Conservation (phyloP, 2,113 vertebrate species). For the Sminthopsis crassicaudata region DNA sequence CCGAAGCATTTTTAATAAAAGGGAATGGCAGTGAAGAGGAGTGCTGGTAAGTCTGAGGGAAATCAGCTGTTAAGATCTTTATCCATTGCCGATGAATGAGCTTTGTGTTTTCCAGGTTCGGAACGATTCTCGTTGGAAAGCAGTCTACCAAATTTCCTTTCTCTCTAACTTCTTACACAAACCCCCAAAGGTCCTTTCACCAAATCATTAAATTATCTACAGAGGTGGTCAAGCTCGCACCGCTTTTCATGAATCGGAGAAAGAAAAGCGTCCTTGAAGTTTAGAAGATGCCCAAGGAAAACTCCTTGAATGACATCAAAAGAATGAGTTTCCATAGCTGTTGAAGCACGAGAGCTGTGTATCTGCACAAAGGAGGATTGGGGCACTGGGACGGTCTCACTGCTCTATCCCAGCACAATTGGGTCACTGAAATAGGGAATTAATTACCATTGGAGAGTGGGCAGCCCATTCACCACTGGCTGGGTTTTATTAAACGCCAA, state of each 20-base stretch:
- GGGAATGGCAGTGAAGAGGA: not conserved
- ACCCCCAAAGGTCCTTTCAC: slow-evolving; percentile 84
- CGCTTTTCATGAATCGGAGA: slow-evolving; percentile 86
- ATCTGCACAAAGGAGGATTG: slow-evolving; percentile 86
- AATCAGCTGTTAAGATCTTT: slow-evolving; percentile 59
- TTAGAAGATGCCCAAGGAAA: slow-evolving; percentile 91
- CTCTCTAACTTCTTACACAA: slow-evolving; percentile 74
- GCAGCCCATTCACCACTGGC: slow-evolving; percentile 88
- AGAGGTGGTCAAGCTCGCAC: slow-evolving; percentile 89
- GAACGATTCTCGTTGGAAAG: slow-evolving; percentile 40
- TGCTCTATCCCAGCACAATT: slow-evolving; percentile 90
- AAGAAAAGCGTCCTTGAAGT: slow-evolving; percentile 91
- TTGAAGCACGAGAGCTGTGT: slow-evolving; percentile 89
- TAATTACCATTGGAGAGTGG: slow-evolving; percentile 92
- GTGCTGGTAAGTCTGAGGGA: not conserved
- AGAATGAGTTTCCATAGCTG: slow-evolving; percentile 90
- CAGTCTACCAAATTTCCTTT: slow-evolving; percentile 81
- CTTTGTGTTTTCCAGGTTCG: slow-evolving; percentile 60
- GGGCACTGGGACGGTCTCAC: slow-evolving; percentile 87
- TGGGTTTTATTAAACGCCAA: slow-evolving; percentile 93
- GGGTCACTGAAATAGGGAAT: slow-evolving; percentile 93
- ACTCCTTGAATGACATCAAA: slow-evolving; percentile 92
- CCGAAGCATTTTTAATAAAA: not conserved
- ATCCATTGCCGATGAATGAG: slow-evolving; percentile 53
- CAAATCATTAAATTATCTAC: slow-evolving; percentile 89